Percentiles rank a stretch among this genome's conserved stretches.
These are phyloP conservation scores for Myopa tessellatipennis DNA, from an alignment of 2,888 invertebrate species.

Conservation along the genomic window DNA sequence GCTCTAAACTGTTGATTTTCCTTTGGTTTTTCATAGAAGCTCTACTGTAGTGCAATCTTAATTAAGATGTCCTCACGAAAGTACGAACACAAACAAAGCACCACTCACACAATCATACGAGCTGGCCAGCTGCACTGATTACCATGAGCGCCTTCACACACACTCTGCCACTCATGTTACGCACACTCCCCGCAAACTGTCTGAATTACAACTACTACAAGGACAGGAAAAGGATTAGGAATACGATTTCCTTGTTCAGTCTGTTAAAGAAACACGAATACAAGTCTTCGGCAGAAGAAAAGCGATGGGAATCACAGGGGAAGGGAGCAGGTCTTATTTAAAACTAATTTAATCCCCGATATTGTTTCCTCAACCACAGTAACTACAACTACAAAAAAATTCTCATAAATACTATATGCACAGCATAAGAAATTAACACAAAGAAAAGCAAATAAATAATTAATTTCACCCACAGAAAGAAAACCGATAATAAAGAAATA, in stretches of 20 bases:
- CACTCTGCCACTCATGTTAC: not conserved
- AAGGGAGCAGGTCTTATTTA: not conserved
- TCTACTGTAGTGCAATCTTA: slow-evolving; percentile 35
- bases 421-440: slow-evolving; percentile 40
- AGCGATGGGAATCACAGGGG: not conserved
- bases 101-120: too few relatives aligned
- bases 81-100: slow-evolving; percentile 1
- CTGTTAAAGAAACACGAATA: too few relatives aligned
- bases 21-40: slow-evolving; percentile 14
- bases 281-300: too few relatives aligned
- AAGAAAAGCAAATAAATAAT: slow-evolving; percentile 22
- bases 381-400: not conserved
- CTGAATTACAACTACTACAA: not conserved
- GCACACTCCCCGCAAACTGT: not conserved
- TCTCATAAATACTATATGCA: slow-evolving; percentile 26
- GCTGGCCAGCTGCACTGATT: not conserved
- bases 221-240: slow-evolving; percentile 46
- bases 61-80: slow-evolving; percentile 37
- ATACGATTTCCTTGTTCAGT: slow-evolving; percentile 2
- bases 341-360: not conserved
- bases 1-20: slow-evolving; percentile 34
- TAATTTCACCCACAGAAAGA: not conserved
- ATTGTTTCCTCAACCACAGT: not conserved
- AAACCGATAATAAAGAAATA: not conserved
- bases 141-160: too few relatives aligned